Base-by-base conservation (phyloP, 2,888 invertebrate species). In the Drosophila tripunctata region DNA sequence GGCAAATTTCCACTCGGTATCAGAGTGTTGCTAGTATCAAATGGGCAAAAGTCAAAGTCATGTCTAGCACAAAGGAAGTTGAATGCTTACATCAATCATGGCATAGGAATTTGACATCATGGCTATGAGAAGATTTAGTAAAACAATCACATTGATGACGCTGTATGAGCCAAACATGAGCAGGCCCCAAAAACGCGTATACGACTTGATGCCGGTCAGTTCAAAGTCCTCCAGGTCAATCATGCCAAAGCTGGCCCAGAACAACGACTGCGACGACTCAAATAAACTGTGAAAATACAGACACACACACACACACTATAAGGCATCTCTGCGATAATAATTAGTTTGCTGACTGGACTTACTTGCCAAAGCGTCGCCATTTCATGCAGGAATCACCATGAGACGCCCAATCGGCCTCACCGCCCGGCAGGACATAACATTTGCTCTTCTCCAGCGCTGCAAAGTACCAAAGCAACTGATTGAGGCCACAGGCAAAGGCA, bases 101-200 rank as follows among this genome's bases (percentile, higher is more conserved):
- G 97, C 96, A 89, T 97, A 98, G 1, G 98, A 98, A 92, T 98
- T 98, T 85, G 97, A 97, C 98, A 98, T 98, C 98, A 98, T 99
- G 78, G 98, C 98, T 88, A 98, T 98, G 72, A 98, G 95, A 64
- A 98, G 94, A 91, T 98, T 98, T 78, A 98, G 92, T 35, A 98
- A 92, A 10, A 98, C 98, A 88, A 98, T 97, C 75, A 98, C 96
- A 90, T 98, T 97, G 92, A 98, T 98, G 74, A 96, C 97, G 73
- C 96, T 96, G 92, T 98, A 99, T 0, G 96, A 96, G 2, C 98
- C 98, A 89, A 98, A 98, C 97, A 98, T 98, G 30, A 98, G 93
- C 50, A 98, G 93, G 2, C 97, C 97, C 96, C 98, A 97, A 92
- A 98, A 98, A 74, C 98, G 94, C 0, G 98, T 98, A 90, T 96